Percentiles rank a stretch among this genome's conserved stretches.
These are phyloP conservation scores for Drosophila kambysellisi DNA, from an alignment of 2,888 invertebrate species.

Conservation along the genomic window DNA sequence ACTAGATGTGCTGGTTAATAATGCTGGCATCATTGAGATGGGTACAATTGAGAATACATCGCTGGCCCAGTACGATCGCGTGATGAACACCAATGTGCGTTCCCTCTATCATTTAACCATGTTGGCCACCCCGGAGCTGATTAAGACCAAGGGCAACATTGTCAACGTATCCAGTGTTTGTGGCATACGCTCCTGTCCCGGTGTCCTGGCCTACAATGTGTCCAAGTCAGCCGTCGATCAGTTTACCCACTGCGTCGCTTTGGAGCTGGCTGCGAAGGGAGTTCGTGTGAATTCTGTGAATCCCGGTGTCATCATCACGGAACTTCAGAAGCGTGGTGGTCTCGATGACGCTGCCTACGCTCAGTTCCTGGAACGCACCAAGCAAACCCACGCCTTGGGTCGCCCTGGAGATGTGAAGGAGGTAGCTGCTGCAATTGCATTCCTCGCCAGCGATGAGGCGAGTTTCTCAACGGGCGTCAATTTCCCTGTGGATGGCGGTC, in stretches of 20 bases:
- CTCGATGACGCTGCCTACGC: constrained; percentile 92
- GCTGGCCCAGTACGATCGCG: constrained; percentile 93
- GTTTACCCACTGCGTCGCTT: constrained; percentile 95
- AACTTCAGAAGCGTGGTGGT: constrained; percentile 94
- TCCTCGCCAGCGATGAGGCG: constrained; percentile 94
- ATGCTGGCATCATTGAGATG: constrained; percentile 93
- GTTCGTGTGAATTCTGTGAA: constrained; percentile 96
- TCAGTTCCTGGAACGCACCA: constrained; percentile 92
- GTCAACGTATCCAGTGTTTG: constrained; percentile 98
- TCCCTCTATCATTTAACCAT: constrained; percentile 92
- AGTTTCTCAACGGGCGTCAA: constrained; percentile 96
- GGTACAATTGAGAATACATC: constrained; percentile 94
- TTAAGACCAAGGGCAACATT: constrained; percentile 93
- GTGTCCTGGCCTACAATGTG: constrained; percentile 95
- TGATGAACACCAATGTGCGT: constrained; percentile 95
- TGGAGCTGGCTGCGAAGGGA: constrained; percentile 92
- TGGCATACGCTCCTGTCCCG: constrained; percentile 95
- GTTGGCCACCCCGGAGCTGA: constrained; percentile 93
- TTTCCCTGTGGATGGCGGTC: constrained; percentile 96
- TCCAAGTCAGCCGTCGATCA: constrained; percentile 98
- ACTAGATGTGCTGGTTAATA: constrained; percentile 93
- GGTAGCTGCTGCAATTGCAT: constrained; percentile 95
- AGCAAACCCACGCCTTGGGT: constrained; percentile 96
- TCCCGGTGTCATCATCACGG: constrained; percentile 95
- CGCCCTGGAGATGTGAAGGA: constrained; percentile 93